phyloP scores from a whole-genome alignment of 2,113 vertebrate species.

The Alethe diademata region DNA sequence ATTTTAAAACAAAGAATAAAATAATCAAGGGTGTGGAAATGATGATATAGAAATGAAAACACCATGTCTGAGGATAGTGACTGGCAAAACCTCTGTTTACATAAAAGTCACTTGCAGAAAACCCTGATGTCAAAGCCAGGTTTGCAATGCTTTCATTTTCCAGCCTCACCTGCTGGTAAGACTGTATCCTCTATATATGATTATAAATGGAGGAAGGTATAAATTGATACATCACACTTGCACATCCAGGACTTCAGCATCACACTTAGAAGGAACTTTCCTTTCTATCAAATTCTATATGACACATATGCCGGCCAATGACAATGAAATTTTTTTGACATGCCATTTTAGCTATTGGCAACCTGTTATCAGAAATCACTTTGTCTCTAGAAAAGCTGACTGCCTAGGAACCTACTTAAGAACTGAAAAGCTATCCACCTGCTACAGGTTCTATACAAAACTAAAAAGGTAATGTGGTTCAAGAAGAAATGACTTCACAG shows the following conservation, averaged over 20 bases:
- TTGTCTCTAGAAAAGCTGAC: background rate
- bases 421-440: background rate
- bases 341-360: background rate
- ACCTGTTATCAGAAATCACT: background rate
- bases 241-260: background rate
- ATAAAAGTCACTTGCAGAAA: background rate
- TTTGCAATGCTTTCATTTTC: background rate
- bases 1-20: background rate
- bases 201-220: background rate
- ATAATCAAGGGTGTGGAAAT: accelerated
- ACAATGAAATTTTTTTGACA: accelerated
- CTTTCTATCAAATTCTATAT: background rate
- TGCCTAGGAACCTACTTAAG: background rate
- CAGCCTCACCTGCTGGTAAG: background rate
- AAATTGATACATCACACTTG: background rate
- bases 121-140: background rate
- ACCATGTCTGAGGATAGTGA: accelerated
- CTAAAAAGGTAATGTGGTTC: background rate
- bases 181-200: accelerated
- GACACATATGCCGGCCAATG: background rate
- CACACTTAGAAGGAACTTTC: background rate
- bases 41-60: background rate
- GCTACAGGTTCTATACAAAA: background rate
- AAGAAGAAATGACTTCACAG: background rate
- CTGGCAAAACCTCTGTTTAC: background rate